A percentile compares a stretch with the other conserved stretches of the same genome.
Evolutionary conservation across 2,888 invertebrate genomes (phyloP).

Genomic region (Belgica antarctica): DNA sequence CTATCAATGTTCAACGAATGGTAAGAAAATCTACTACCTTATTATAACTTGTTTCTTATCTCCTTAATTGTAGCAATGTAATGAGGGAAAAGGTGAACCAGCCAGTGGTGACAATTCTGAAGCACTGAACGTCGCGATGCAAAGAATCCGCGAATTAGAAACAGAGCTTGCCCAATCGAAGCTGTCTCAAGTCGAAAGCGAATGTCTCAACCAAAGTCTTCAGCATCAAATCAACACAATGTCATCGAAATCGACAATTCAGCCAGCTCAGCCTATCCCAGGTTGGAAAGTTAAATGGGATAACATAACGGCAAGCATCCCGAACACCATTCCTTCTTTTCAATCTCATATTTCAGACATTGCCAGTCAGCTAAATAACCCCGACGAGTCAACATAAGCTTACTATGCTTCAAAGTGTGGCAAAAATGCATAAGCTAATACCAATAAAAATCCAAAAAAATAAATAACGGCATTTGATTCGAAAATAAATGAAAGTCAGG

Average conservation of each 20-base stretch:
- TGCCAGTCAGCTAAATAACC: constrained; percentile 4
- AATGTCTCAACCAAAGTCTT: constrained; percentile 92
- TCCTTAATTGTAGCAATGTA: background rate
- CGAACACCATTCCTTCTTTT: constrained; percentile 15
- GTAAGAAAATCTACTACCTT: background rate
- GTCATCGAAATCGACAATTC: constrained; percentile 69
- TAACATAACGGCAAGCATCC: constrained; percentile 2
- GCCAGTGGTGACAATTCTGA: constrained; percentile 51
- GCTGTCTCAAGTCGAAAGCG: constrained; percentile 92
- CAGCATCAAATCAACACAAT: constrained; percentile 85
- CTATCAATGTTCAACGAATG: too few relatives aligned
- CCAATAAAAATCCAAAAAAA: too few relatives aligned
- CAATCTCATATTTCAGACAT: constrained; percentile 38
- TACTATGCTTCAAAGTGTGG: too few relatives aligned
- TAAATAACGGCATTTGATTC: too few relatives aligned
- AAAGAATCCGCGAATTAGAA: constrained; percentile 82
- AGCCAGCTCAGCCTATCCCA: constrained; percentile 45
- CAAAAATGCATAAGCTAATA: too few relatives aligned
- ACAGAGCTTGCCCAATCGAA: constrained; percentile 95
- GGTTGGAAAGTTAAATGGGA: constrained; percentile 6
- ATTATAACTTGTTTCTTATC: too few relatives aligned
- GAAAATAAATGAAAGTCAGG: too few relatives aligned
- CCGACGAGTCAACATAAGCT: constrained; percentile 28
- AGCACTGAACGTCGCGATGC: constrained; percentile 52
- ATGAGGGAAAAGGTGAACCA: background rate